Base-by-base conservation (phyloP, 2,888 invertebrate species). In the Tetragonisca angustula region DNA sequence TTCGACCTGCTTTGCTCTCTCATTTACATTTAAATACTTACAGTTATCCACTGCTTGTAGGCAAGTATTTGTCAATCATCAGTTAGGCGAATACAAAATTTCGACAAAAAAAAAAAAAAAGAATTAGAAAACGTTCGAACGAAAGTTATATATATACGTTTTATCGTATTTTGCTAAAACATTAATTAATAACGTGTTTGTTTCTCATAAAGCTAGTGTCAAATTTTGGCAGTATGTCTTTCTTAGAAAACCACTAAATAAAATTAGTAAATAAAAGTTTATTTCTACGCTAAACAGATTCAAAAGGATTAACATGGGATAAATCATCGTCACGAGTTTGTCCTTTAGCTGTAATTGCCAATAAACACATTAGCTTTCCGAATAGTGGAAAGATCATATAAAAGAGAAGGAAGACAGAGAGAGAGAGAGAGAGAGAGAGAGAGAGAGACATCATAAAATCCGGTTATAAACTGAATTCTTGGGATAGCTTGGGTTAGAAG, bases 381-480 rank as follows among this genome's bases (percentile, higher is more conserved):
- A 43, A 27, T 61, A 27, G 24, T 17, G 27, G 61, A 24, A 17
- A 24, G 27, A 61, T 61, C 9, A 24, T 17, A 17, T 61, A 61
- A 9, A 17, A 3, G 24, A 52, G n/a, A 15, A 21, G 24, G 52
- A 50, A 68, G 68, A 68, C 64, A 74, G 64, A 61, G 59, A 9
- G 9, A 43, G 43, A 43, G 43, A 43, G 43, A 43, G 52, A n/a
- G 19, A 17, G 50, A 52, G 59, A 68, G 71, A 59, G 24, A 74
- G 67, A 56, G 49, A 32, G 43, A 61, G 72, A 54, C 70, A 76
- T 74, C 82, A 84, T 86, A 84, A 88, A 85, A 87, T 52, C 83
- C 81, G 79, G 86, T 81, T 76, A 87, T 88, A 84, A 86, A 86
- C 83, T 79, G 81, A 88, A 88, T 83, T 81, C 81, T 65, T 86